A percentile compares a stretch with the other conserved stretches of the same genome.
Evolutionary conservation across 2,113 vertebrate genomes (phyloP).

Genomic region (Dromiciops gliroides): DNA sequence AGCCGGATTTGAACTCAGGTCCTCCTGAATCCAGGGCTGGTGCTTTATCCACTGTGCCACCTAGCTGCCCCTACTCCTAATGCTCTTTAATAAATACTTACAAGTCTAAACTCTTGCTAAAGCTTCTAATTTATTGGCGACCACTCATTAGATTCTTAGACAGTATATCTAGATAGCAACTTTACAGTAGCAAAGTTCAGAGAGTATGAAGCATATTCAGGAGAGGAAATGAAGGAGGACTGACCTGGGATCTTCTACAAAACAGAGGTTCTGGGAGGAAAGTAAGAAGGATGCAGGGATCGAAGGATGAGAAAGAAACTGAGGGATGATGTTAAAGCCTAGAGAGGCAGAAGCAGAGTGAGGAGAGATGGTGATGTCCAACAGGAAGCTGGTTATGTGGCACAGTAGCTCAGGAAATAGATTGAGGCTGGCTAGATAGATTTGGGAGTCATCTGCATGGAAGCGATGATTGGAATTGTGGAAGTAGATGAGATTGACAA

Average conservation of each 20-base stretch:
- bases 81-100: too few species aligned
- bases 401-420: not conserved
- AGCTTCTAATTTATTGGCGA: too few species aligned
- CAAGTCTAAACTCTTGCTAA: too few species aligned
- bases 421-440: not conserved
- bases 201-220: not conserved
- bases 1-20: too few species aligned
- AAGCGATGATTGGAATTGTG: not conserved
- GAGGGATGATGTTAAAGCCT: not conserved
- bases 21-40: too few species aligned
- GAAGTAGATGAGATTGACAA: not conserved
- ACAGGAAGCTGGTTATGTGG: not conserved
- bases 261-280: not conserved
- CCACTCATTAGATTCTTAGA: too few species aligned
- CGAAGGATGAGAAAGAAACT: not conserved
- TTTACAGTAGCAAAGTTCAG: not conserved
- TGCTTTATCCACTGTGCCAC: too few species aligned
- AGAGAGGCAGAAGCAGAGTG: not conserved
- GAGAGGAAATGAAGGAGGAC: not conserved
- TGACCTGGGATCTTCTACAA: not conserved
- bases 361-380: not conserved
- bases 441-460: not conserved
- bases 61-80: too few species aligned
- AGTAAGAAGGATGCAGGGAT: not conserved
- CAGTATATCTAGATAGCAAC: too few species aligned